phyloP scores from a whole-genome alignment of 2,113 vertebrate genomes.

The Oxygymnocypris stewartii region DNA sequence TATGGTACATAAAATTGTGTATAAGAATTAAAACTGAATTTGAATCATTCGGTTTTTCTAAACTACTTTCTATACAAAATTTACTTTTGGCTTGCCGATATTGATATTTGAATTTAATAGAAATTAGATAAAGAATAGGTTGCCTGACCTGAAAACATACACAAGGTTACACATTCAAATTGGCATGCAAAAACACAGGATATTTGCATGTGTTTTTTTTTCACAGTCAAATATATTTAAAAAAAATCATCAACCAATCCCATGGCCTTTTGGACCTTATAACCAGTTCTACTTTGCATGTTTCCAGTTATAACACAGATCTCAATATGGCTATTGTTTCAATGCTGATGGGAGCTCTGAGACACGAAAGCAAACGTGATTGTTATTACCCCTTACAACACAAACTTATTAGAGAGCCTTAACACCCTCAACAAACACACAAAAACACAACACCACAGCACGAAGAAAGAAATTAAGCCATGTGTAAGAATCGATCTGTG shows the following conservation, averaged over 20 bases:
- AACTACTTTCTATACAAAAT: not conserved
- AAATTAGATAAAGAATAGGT: not conserved
- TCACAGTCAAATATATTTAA: conserved; percentile 59
- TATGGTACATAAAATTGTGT: not conserved
- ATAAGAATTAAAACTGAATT: not conserved
- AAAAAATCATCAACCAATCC: conserved; percentile 28
- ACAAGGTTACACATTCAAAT: conserved; percentile 56
- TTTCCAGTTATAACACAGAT: conserved; percentile 37
- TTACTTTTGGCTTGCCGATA: not conserved
- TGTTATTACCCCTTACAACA: not conserved
- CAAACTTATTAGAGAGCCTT: conserved; percentile 1
- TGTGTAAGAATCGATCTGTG: not conserved
- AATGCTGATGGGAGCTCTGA: not conserved
- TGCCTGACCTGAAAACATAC: not conserved
- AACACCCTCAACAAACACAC: conserved; percentile 33
- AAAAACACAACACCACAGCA: conserved; percentile 51
- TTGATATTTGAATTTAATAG: not conserved
- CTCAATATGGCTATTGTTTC: not conserved
- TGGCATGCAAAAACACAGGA: conserved; percentile 34
- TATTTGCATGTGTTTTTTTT: conserved; percentile 62
- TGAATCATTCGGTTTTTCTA: not conserved
- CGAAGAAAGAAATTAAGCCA: not conserved
- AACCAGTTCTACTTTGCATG: conserved; percentile 52
- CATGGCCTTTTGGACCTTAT: not conserved
- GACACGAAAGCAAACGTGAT: not conserved